Conservation (phyloP, 92 coral and sea anemone species). For the Hydrozoanthus gracilis region DNA sequence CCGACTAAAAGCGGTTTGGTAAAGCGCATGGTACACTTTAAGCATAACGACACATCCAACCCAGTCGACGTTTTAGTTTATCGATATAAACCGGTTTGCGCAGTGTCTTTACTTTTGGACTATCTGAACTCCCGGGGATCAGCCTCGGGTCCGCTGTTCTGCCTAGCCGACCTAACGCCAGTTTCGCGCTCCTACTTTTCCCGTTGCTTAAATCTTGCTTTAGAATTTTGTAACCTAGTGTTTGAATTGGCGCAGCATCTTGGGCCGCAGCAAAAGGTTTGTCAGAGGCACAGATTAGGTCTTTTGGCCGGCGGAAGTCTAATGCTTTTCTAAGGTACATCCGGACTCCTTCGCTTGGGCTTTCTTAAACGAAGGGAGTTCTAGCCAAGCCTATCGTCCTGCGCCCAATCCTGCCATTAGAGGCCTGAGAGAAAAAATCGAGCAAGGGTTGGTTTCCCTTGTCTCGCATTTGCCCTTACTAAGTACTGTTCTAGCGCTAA, state of each 20-base stretch:
- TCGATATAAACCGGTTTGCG: neutral
- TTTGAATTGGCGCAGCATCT: constrained; percentile 8
- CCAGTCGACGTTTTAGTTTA: neutral
- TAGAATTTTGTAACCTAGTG: neutral
- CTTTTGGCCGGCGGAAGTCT: neutral
- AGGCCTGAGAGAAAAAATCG: neutral
- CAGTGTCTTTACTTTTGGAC: constrained; percentile 11
- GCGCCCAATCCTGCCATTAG: too few relatives aligned
- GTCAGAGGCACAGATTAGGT: neutral
- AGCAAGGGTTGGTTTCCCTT: too few relatives aligned
- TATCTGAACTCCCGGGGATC: constrained; percentile 18
- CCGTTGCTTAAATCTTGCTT: constrained; percentile 4
- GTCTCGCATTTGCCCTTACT: too few relatives aligned
- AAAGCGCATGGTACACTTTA: neutral
- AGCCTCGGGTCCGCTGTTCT: constrained; percentile 27
- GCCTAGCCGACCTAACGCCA: constrained; percentile 6
- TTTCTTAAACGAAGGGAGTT: too few relatives aligned
- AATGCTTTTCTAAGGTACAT: too few relatives aligned
- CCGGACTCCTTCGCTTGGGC: too few relatives aligned
- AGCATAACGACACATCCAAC: neutral
- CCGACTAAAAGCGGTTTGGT: neutral
- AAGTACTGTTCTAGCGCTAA: too few relatives aligned
- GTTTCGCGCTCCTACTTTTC: neutral
- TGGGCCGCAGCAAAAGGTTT: constrained; percentile 13
- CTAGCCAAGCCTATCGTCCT: too few relatives aligned